Percentiles rank a stretch among this genome's conserved stretches.
Evolutionary conservation across 1,140 invertebrate species (phyloP).

Genomic region (Cydia fagiglandana): DNA sequence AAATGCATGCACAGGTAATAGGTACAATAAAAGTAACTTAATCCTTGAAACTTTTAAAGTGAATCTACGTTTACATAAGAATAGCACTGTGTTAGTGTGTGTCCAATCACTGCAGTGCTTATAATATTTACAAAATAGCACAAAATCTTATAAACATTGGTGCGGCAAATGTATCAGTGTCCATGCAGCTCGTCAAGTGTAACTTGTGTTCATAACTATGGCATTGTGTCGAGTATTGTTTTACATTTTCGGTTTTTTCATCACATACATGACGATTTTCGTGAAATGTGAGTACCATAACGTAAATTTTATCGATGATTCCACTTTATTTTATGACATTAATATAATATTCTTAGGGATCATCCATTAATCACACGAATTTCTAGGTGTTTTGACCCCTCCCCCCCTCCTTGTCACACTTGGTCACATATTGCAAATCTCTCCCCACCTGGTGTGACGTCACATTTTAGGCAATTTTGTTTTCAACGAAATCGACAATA

Average conservation of each 20-base stretch:
- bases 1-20: too few relatives aligned
- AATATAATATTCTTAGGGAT: too few relatives aligned
- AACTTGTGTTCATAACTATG: constrained; percentile 30
- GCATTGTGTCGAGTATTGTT: constrained; percentile 29
- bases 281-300: constrained; percentile 4
- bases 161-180: constrained; percentile 12
- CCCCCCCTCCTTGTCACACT: too few relatives aligned
- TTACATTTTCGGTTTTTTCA: constrained; percentile 9
- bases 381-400: too few relatives aligned
- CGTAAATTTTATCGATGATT: too few relatives aligned
- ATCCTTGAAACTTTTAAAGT: not conserved
- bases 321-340: too few relatives aligned
- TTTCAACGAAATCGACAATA: too few relatives aligned
- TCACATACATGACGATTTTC: not conserved
- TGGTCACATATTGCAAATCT: too few relatives aligned
- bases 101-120: not conserved
- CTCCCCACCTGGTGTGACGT: too few relatives aligned
- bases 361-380: too few relatives aligned
- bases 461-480: too few relatives aligned
- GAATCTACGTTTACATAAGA: not conserved
- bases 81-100: not conserved
- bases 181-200: not conserved
- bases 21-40: too few relatives aligned
- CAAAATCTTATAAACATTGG: not conserved
- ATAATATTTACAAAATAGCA: constrained; percentile 15